Conservation (phyloP, 1,140 invertebrate genomes). For the Subanguina moxae region DNA sequence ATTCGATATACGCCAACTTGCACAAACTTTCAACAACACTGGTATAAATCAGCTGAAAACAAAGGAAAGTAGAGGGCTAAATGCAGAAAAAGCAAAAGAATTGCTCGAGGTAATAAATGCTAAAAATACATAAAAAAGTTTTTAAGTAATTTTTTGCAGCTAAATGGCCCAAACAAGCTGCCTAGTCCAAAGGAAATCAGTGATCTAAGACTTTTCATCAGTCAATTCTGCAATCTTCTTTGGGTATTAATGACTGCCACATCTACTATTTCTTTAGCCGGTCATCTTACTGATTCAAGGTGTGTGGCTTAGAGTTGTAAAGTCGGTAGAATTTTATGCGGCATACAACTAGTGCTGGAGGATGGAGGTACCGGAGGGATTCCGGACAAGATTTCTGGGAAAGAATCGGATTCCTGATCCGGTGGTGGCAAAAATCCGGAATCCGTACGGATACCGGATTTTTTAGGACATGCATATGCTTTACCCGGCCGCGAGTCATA, state of each 20-base stretch:
- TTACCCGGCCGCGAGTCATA: too few species aligned
- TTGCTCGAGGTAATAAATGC: not conserved
- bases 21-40: not conserved
- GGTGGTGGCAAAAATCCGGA: too few species aligned
- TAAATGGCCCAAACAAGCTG: conserved; percentile 35
- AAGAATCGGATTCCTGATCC: too few species aligned
- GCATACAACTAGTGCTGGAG: too few species aligned
- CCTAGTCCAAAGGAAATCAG: conserved; percentile 35
- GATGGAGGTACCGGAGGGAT: too few species aligned
- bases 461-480: too few species aligned
- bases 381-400: too few species aligned
- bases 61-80: not conserved
- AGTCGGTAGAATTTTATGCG: too few species aligned
- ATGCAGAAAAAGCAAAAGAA: not conserved
- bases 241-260: conserved; percentile 30
- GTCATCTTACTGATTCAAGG: conserved; percentile 22
- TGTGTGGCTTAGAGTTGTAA: too few species aligned
- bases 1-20: not conserved
- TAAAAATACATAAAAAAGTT: not conserved
- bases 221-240: conserved; percentile 33
- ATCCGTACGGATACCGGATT: too few species aligned
- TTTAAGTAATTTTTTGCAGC: conserved; percentile 9
- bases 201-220: conserved; percentile 33
- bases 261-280: conserved; percentile 26
- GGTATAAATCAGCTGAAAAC: not conserved